Evolutionary conservation across 1,140 invertebrate genomes (phyloP), one percentile per base, ranked within the genome.

Genomic region (Drosophila murphyi): DNA sequence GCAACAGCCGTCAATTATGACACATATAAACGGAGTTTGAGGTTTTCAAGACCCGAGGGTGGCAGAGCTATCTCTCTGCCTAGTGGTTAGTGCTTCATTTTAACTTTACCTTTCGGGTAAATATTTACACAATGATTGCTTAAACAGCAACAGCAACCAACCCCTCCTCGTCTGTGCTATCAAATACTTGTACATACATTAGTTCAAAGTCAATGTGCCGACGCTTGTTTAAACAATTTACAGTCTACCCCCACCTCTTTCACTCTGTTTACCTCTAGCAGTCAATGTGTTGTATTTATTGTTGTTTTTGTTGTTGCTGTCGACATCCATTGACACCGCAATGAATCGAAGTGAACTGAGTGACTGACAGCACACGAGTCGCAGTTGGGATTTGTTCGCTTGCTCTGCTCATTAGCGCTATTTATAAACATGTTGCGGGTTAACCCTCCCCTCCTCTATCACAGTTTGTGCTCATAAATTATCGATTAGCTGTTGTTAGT

Each of bases 341-440:
- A 63, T 69, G 69, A 64, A 73, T 69, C 72, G 60, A 64, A 50
- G 32, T 43, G 39, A n/a, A 2, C 20, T 51, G 72, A 70, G 43
- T 55, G 59, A 63, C 39, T 32, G 71, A 72, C 61, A 51, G 62
- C 28, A 60, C 34, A 41, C 50, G 45, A 48, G 8, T 31, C 20
- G 32, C 37, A 48, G 43, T 31, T 67, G 63, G 41, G 29, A 35
- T 43, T 52, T 43, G 29, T 8, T 43, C 57, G 68, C 54, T 64
- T 71, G 68, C 68, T 28, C 31, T 52, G 39, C 82, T 87, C 79
- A 87, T 87, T 87, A 87, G 80, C 72, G 79, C 68, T 88, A 87
- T 87, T 87, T 87, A 87, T 87, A 88, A 88, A 88, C 76, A 83
- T 82, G 82, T 82, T 88, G 71, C 76, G 64, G 55, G 80, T 72